phyloP scores from a whole-genome alignment of 2,888 invertebrate species.

The Neoitamus cyanurus region DNA sequence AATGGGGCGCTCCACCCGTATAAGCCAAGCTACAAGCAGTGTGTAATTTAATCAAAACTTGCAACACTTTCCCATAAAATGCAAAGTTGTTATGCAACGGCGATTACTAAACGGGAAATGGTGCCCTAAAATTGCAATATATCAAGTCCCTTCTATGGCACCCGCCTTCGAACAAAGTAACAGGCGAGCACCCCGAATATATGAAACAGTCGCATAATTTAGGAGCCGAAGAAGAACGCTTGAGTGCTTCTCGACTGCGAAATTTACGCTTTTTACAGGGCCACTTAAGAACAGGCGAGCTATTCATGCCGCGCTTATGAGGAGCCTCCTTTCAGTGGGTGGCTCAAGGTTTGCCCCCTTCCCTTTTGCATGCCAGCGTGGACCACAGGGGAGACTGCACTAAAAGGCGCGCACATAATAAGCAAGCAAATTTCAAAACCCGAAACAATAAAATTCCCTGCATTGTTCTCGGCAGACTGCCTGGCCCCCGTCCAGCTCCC shows the following conservation, averaged over 20 bases:
- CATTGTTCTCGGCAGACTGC: background rate
- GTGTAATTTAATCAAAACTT: background rate
- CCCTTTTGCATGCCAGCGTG: background rate
- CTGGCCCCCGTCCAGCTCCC: background rate
- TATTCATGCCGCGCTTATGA: background rate
- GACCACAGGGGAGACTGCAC: background rate
- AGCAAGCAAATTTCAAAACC: background rate
- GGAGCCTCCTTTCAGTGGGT: background rate
- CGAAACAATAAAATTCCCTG: background rate
- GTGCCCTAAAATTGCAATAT: background rate
- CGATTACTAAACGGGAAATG: background rate
- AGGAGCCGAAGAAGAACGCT: background rate
- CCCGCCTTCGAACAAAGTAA: background rate
- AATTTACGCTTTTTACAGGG: background rate
- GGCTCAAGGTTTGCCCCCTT: background rate
- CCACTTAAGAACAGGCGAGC: background rate
- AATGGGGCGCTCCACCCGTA: background rate
- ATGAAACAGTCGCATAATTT: background rate
- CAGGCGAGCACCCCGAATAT: background rate
- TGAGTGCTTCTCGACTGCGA: background rate
- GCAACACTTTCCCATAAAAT: background rate
- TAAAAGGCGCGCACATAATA: background rate
- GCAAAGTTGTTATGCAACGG: background rate
- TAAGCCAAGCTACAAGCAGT: background rate
- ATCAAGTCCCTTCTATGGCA: background rate